Evolutionary conservation across 2,113 vertebrate species (phyloP).

Genomic region (Labeo rohita): DNA sequence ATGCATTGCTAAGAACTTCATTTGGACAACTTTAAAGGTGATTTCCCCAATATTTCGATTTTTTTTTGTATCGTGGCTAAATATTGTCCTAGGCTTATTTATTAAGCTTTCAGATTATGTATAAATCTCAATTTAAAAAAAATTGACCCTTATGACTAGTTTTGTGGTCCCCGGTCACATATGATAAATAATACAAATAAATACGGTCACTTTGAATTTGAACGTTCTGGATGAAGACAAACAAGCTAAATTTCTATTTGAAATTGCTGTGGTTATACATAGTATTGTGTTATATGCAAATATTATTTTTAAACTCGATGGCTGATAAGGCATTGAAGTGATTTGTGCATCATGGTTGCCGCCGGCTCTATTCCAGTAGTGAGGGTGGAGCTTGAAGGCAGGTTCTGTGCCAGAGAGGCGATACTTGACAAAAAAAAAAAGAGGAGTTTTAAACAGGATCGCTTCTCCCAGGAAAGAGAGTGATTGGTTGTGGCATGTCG

Average conservation of each 20-base stretch:
- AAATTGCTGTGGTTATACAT: neutral
- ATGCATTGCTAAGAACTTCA: no score
- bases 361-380: neutral
- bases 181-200: neutral
- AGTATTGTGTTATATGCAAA: neutral
- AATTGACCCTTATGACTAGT: no score
- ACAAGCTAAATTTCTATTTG: neutral
- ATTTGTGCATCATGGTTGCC: constrained; percentile 12
- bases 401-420: constrained; percentile 12
- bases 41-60: no score
- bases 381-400: constrained; percentile 2
- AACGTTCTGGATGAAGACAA: neutral
- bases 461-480: constrained; percentile 51
- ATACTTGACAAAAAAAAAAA: constrained; percentile 4
- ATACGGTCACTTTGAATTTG: neutral
- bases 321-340: neutral
- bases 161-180: neutral
- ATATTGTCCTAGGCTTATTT: no score
- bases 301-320: neutral
- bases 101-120: no score
- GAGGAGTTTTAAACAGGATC: constrained; percentile 47
- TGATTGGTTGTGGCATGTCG: constrained; percentile 61
- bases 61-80: no score
- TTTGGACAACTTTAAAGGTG: no score
- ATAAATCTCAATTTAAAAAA: no score